Conservation (phyloP, 2,113 vertebrate genomes). For the Typhlomys cinereus region DNA sequence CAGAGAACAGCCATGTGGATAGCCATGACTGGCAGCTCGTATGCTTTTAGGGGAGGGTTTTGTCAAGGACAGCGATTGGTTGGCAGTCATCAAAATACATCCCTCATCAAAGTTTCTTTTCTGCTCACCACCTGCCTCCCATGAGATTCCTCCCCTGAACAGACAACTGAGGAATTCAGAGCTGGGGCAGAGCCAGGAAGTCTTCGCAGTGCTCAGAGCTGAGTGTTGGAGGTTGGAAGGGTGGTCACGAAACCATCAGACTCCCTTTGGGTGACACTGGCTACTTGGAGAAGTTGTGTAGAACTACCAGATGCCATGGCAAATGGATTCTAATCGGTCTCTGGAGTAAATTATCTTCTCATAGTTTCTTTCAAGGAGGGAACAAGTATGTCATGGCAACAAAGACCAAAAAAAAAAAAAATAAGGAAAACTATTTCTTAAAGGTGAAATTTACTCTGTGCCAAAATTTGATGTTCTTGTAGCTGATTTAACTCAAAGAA, state of each 20-base stretch:
- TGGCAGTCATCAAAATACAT: not conserved
- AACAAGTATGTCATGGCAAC: not conserved
- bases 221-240: not conserved
- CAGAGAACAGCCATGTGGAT: not conserved
- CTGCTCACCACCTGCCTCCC: not conserved
- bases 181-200: not conserved
- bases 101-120: not conserved
- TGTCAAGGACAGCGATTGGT: not conserved
- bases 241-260: not conserved
- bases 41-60: not conserved
- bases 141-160: not conserved
- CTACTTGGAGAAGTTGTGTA: not conserved
- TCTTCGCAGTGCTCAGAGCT: not conserved
- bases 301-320: not conserved
- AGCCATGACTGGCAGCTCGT: not conserved
- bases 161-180: not conserved
- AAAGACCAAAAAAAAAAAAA: not conserved
- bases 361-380: not conserved
- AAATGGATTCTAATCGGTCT: constrained; percentile 14
- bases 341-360: not conserved
- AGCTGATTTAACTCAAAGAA: not conserved
- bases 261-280: not conserved
- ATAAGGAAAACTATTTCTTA: not conserved
- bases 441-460: not conserved
- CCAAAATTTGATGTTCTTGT: not conserved